Evolutionary conservation across 2,113 vertebrate genomes (phyloP).

Genomic region (Gorsachius goisagi): DNA sequence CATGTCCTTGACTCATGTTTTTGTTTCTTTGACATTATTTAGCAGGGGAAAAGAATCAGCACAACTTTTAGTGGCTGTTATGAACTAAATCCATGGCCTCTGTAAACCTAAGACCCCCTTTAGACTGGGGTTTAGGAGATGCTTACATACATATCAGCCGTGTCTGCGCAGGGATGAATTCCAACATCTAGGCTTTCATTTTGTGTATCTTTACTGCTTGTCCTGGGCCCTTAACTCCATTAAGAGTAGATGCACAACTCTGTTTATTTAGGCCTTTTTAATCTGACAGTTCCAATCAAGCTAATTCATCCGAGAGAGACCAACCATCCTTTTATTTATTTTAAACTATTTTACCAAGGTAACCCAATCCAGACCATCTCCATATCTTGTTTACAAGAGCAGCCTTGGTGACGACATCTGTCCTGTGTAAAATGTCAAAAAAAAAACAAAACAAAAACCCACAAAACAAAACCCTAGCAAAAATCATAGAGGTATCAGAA

Average conservation of each 20-base stretch:
- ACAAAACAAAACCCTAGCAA: neutral
- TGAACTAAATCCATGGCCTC: neutral
- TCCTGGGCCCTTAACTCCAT: constrained; percentile 49
- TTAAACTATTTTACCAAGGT: constrained; percentile 71
- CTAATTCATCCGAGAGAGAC: constrained; percentile 79
- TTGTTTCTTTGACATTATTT: neutral
- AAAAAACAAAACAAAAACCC: neutral
- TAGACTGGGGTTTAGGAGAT: neutral
- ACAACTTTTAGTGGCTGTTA: neutral
- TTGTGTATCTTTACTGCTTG: neutral
- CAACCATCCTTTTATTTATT: constrained; percentile 81
- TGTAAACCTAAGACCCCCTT: neutral
- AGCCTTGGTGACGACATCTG: constrained; percentile 69
- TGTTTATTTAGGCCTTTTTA: constrained; percentile 81
- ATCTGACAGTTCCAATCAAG: constrained; percentile 83
- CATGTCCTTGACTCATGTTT: neutral
- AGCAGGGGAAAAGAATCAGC: neutral
- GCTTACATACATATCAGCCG: neutral
- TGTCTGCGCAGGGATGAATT: neutral
- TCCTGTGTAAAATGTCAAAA: constrained; percentile 63
- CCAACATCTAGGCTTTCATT: neutral
- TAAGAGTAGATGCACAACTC: constrained; percentile 44
- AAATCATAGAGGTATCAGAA: neutral
- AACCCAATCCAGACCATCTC: constrained; percentile 76
- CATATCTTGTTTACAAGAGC: constrained; percentile 71